Evolutionary conservation across 2,113 vertebrate genomes (phyloP), one percentile per base, ranked within the genome.

Genomic region (Probosciger aterrimus): DNA sequence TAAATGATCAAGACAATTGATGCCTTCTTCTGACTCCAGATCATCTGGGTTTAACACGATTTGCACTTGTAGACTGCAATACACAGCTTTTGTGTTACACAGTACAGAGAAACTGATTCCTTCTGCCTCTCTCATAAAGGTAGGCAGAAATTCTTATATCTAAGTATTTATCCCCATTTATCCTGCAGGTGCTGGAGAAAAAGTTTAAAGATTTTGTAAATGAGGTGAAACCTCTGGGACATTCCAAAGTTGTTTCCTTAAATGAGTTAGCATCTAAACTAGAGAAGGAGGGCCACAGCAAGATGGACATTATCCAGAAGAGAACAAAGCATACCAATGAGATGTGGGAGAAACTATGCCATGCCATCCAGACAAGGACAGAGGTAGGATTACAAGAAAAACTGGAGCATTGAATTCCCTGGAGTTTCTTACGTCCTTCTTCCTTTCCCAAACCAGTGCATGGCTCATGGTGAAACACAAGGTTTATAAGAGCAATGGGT

Each of bases 191-290:
- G 28, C 97, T 99, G 50, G 98, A 99, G 97, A 98, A 99, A 93
- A 98, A 98, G 92, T 98, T 99, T 96, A 97, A 98, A 88, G 97
- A 98, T 89, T 98, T 99, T 97, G 95, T 97, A 68, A 98, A 97
- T 19, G 99, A 99, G 89, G 91, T 98, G 22, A 98, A 94, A 22
- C 86, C 95, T 82, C 86, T 99, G 79, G 99, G 98, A 24, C 98
- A 97, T 70, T 98, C 97, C 93, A 98, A 98, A 70, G 80, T 99
- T 75, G 88, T 88, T 28, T 91, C 97, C 9, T 95, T 99, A 64
- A 97, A 97, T 88, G 98, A 98, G 39, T 97, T 98, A 52, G 97
- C 97, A 30, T 92, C 94, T 67, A 94, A 97, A 27, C 97, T 99
- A 53, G 91, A 97, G 62, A 95, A 24, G 25, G 94, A 68, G 14